Evolutionary conservation across 23 tunicate genomes (phyloP).

Genomic region (Diplosoma virens): DNA sequence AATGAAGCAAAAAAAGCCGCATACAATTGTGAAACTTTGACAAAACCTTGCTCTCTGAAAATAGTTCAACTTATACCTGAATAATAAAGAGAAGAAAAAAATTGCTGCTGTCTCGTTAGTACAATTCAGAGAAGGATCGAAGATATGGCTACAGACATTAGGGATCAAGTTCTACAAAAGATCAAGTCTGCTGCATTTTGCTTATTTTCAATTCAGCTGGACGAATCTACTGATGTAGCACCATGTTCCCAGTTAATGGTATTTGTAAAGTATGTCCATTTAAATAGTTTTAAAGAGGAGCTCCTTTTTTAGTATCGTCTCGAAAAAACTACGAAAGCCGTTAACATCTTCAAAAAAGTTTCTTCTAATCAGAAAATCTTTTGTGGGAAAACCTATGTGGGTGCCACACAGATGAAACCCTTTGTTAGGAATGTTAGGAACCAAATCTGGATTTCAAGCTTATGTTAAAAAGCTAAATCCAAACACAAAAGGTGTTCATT

Average conservation of each 20-base stretch:
- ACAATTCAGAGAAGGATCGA: too few species aligned
- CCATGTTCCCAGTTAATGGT: constrained; percentile 44
- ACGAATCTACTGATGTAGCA: too few species aligned
- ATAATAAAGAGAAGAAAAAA: neutral
- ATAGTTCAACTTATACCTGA: neutral
- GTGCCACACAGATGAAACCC: constrained; percentile 9
- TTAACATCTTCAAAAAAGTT: too few species aligned
- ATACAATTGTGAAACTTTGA: too few species aligned
- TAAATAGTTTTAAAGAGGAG: constrained; percentile 30
- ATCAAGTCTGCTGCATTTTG: constrained; percentile 41
- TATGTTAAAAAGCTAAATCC: constrained; percentile 12
- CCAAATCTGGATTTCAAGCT: constrained; percentile 31
- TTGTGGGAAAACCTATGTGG: constrained; percentile 25
- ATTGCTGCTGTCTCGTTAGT: neutral
- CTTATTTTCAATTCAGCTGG: constrained; percentile 20
- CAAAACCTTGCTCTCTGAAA: too few species aligned
- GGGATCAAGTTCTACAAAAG: neutral
- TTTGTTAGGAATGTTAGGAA: constrained; percentile 7
- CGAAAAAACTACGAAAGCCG: constrained; percentile 1
- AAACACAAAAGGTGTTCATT: constrained; percentile 10
- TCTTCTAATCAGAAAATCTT: too few species aligned
- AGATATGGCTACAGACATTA: too few species aligned
- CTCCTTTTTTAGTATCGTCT: constrained; percentile 18
- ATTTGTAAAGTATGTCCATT: too few species aligned
- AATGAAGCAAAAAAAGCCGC: neutral